phyloP scores from a whole-genome alignment of 2,888 invertebrate genomes.

The Zootermopsis nevadensis region DNA sequence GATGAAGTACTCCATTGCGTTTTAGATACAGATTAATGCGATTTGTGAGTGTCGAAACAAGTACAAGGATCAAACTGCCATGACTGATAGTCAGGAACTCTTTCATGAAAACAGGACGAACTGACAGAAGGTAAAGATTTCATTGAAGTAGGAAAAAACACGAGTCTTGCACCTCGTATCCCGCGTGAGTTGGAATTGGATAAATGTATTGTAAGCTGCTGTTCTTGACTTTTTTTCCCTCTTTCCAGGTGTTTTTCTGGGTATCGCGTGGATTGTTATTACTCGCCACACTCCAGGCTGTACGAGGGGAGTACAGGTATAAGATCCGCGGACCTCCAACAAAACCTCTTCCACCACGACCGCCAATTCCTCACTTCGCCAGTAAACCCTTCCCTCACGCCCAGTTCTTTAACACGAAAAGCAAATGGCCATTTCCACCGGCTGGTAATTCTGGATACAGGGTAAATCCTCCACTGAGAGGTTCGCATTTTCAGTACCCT shows the following conservation, averaged over 20 bases:
- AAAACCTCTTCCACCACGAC: slow-evolving; percentile 57
- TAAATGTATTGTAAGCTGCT: no score
- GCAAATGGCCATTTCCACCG: background rate
- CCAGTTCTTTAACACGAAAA: background rate
- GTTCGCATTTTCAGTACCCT: slow-evolving; percentile 50
- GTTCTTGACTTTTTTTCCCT: background rate
- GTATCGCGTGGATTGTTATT: background rate
- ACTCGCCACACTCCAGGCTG: background rate
- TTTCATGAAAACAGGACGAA: no score
- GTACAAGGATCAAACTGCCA: no score
- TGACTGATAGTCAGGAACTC: no score
- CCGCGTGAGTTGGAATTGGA: no score
- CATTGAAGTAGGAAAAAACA: no score
- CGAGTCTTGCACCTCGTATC: no score
- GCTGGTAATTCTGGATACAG: background rate
- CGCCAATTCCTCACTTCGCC: slow-evolving; percentile 48
- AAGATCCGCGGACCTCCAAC: slow-evolving; percentile 60
- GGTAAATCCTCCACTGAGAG: background rate
- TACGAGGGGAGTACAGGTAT: slow-evolving; percentile 53
- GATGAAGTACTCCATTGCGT: no score
- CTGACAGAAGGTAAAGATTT: no score
- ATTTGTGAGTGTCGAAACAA: no score
- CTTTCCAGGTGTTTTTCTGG: background rate
- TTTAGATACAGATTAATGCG: no score
- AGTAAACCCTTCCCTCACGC: slow-evolving; percentile 19